Evolutionary conservation across 2,888 invertebrate genomes (phyloP).

Genomic region (Mycalesis mineus): DNA sequence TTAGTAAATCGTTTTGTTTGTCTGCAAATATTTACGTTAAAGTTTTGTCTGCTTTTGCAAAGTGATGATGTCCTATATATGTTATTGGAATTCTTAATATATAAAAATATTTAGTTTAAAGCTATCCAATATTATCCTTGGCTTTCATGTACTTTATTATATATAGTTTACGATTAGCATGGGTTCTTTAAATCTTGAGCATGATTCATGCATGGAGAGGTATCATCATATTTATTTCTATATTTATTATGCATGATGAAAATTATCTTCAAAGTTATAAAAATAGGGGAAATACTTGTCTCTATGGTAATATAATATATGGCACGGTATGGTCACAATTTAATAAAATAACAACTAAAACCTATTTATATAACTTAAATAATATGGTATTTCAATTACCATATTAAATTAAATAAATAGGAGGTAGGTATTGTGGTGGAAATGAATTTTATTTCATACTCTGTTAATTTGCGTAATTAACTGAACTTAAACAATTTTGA

Average conservation of each 20-base stretch:
- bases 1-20: background rate
- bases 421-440: slow-evolving; percentile 12
- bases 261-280: slow-evolving; percentile 4
- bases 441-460: background rate
- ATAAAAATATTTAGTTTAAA: background rate
- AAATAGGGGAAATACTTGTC: background rate
- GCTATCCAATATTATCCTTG: background rate
- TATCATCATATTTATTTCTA: background rate
- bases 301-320: background rate
- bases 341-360: background rate
- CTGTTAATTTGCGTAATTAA: too few species aligned
- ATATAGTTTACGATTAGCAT: background rate
- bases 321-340: background rate
- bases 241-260: slow-evolving; percentile 6
- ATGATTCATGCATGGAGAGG: slow-evolving; percentile 3
- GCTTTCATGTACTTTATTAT: background rate
- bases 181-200: background rate
- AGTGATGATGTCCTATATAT: background rate
- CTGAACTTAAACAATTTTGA: too few species aligned
- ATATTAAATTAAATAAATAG: too few species aligned
- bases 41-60: slow-evolving; percentile 5
- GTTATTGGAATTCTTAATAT: background rate
- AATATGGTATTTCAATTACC: too few species aligned
- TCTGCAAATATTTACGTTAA: background rate
- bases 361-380: slow-evolving; percentile 20